Base-by-base conservation (phyloP, 2,113 vertebrate species). In the Brevimyrus niger region DNA sequence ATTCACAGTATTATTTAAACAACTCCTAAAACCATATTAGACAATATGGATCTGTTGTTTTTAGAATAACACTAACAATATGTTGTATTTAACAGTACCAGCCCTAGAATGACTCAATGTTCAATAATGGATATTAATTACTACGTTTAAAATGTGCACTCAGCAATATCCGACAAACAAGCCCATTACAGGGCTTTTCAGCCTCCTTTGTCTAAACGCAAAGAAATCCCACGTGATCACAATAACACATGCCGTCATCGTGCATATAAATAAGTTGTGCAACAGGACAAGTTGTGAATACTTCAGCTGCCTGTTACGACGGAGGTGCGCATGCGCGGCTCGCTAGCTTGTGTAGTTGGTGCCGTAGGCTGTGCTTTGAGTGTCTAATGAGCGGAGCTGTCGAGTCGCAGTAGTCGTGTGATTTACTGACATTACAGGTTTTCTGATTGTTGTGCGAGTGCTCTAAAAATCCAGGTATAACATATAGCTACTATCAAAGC, bases 151-250 rank as follows among this genome's bases (percentile, higher is more conserved):
- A 80, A 42, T 35, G 13, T 80, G 35, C n/a, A 19, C 42, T 80
- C n/a, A 80, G 17, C 31, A 42, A 38, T 38, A 35, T 80, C 73
- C 1, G 15, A 47, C 9, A 4, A 84, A 84, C 17, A 47, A 47
- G 42, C 11, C 42, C 15, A 42, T 44, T 83, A 83, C 2, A 84
- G 38, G 47, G 58, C 87, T 86, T 92, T 92, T 93, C 92, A 94
- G 94, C 93, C 51, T 31, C 27, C 91, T 93, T 11, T 90, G 89
- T 87, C 69, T 90, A 53, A 84, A 84, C 44, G 42, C 42, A 82
- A n/a, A 17, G 11, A 47, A 84, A 84, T 38, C 44, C 21, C 85
- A 53, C 48, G 85, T 86, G 85, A 86, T 86, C 27, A 86, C 48
- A 86, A 86, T 47, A 86, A 86, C n/a, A 31, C 85, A 86, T 47